Evolutionary conservation across 2,797 vertebrate species (phyloP).

Genomic region (Echiichthys vipera): DNA sequence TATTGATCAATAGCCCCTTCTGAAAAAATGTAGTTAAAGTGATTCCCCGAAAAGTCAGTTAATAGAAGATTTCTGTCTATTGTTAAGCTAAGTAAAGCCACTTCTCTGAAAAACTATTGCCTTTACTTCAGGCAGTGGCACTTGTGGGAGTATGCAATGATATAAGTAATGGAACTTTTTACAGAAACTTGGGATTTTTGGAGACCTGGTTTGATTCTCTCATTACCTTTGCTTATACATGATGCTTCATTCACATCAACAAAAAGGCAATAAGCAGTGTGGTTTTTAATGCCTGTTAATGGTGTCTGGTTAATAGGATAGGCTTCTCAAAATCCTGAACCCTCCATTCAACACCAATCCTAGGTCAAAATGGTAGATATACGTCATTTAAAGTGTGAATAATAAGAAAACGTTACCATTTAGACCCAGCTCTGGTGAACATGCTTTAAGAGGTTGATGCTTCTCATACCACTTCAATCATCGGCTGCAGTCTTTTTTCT

Average conservation of each 20-base stretch:
- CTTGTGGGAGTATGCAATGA: neutral
- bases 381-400: neutral
- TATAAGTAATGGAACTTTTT: neutral
- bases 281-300: neutral
- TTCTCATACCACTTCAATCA: slow-evolving; percentile 14
- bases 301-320: slow-evolving; percentile 61
- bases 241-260: neutral
- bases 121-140: neutral
- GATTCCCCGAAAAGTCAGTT: neutral
- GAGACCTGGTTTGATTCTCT: neutral
- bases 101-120: neutral
- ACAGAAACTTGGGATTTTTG: neutral
- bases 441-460: neutral
- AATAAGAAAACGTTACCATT: slow-evolving; percentile 23
- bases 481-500: neutral
- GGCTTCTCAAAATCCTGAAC: slow-evolving; percentile 66
- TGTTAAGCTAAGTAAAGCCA: too few species aligned
- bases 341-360: slow-evolving; percentile 39
- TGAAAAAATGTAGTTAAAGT: neutral
- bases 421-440: slow-evolving; percentile 49
- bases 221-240: neutral
- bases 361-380: slow-evolving; percentile 53
- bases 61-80: neutral
- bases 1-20: slow-evolving; percentile 57
- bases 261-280: neutral